phyloP scores from a whole-genome alignment of 2,113 vertebrate species.

The Gadus chalcogrammus region DNA sequence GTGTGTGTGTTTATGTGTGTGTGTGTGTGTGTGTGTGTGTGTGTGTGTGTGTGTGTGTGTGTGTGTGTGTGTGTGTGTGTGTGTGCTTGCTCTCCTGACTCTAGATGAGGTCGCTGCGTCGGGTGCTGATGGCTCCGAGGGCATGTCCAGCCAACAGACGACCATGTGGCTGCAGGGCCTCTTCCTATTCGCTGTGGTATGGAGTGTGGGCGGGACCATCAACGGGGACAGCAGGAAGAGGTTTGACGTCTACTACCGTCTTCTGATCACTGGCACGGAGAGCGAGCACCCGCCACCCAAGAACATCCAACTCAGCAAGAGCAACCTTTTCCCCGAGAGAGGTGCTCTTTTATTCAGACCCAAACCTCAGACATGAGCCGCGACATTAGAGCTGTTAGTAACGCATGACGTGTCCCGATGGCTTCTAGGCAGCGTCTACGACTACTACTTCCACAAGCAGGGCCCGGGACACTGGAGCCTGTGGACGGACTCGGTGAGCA shows the following conservation, averaged over 20 bases:
- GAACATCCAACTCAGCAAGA: constrained; percentile 82
- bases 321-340: constrained; percentile 82
- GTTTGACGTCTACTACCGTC: constrained; percentile 85
- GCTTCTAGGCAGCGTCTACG: constrained; percentile 82
- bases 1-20: no score
- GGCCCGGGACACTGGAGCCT: constrained; percentile 79
- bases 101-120: constrained; percentile 79
- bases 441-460: constrained; percentile 86
- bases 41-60: no score
- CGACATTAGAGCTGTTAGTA: not conserved
- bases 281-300: constrained; percentile 76
- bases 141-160: constrained; percentile 79
- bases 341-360: constrained; percentile 61
- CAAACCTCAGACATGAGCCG: not conserved
- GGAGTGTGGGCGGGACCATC: constrained; percentile 84
- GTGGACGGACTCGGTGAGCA: constrained; percentile 84
- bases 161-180: constrained; percentile 84
- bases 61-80: constrained; percentile 10
- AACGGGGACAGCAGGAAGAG: constrained; percentile 81
- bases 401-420: constrained; percentile 4
- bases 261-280: constrained; percentile 74
- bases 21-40: no score
- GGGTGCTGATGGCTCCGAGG: constrained; percentile 51
- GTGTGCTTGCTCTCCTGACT: constrained; percentile 16
- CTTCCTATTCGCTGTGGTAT: constrained; percentile 87